Base-by-base conservation (phyloP, 1,140 invertebrate species). In the Argopecten irradians region DNA sequence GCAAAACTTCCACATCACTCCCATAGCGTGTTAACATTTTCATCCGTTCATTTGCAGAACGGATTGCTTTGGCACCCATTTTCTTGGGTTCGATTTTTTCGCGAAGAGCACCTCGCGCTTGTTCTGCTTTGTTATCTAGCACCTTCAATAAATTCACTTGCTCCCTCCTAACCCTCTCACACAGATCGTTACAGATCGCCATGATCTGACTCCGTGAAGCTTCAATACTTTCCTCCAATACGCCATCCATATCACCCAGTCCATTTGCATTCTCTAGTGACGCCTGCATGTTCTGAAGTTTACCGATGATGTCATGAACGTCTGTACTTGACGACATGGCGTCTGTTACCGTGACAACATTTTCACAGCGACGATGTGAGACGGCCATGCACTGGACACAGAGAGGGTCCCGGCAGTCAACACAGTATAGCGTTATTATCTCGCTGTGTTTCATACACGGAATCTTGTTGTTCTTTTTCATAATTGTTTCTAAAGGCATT, bases 1-100 rank as follows among this genome's bases (percentile, higher is more conserved):
- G 87, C 13, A 94, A 83, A 83, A 94, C 91, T 83, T 94, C 94
- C 41, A 93, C 90, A 84, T 93, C 93, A 89, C 92, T 93, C 43
- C 94, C 94, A 86, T 93, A 94, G 28, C 91, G 90, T 83, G 87
- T 90, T 34, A 93, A 82, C 36, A 94, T 87, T 33, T 88, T 92
- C 91, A 94, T 91, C 39, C 93, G 89, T 33, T 92, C 89, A 41
- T 91, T 88, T 0, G 93, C 93, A 34, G 92, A 88, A 39, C 89
- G 87, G 9, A 93, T 88, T 13, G 89, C 91, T 86, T 92, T 92
- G 22, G 85, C 84, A 16, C 87, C 85, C 41, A 82, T 86, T 89
- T 92, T 91, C 43, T 89, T 86, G 35, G 91, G 91, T 71, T 91
- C 90, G 83, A 89, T 89, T 87, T 90, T 84, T 22, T 89, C 83